A percentile compares a stretch with the other conserved stretches of the same genome.
phyloP scores from a whole-genome alignment of 2,113 vertebrate genomes.

The Ceyx melanurus region DNA sequence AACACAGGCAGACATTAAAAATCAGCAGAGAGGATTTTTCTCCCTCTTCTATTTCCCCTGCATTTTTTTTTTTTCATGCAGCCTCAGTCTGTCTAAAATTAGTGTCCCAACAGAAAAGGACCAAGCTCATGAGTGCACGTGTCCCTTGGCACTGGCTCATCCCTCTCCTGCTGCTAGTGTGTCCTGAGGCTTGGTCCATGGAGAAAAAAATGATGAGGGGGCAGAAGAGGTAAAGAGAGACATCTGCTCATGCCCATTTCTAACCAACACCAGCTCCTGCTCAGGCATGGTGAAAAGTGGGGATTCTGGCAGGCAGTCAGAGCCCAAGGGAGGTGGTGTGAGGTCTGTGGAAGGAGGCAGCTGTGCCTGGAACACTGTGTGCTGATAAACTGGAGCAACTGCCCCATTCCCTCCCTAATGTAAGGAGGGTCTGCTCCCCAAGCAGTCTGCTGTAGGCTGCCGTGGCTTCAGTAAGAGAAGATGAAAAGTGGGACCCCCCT shows the following conservation, averaged over 20 bases:
- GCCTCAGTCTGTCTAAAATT: not conserved
- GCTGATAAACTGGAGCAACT: not conserved
- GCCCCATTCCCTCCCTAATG: not conserved
- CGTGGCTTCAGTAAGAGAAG: not conserved
- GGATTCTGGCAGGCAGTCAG: conserved; percentile 51
- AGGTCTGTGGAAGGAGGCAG: conserved; percentile 9
- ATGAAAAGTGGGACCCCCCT: not conserved
- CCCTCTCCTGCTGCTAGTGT: not conserved
- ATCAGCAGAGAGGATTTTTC: not conserved
- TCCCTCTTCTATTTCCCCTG: not conserved
- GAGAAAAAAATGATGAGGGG: conserved; percentile 4
- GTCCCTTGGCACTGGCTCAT: rapidly evolving
- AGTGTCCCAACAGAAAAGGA: not conserved
- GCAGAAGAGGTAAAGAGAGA: conserved; percentile 34
- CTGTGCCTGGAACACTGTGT: conserved; percentile 21
- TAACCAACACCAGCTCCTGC: conserved; percentile 33
- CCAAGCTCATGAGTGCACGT: rapidly evolving
- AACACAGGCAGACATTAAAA: not conserved
- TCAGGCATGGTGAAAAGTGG: conserved; percentile 12
- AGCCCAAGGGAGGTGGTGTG: not conserved
- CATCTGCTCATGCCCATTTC: conserved; percentile 53
- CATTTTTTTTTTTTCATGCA: not conserved
- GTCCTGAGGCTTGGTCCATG: not conserved
- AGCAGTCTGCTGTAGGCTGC: not conserved
- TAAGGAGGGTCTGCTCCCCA: not conserved